A percentile compares a stretch with the other conserved stretches of the same genome.
These are phyloP conservation scores for Onthophagus sagittarius DNA, from an alignment of 2,888 invertebrate species.

Conservation along the genomic window DNA sequence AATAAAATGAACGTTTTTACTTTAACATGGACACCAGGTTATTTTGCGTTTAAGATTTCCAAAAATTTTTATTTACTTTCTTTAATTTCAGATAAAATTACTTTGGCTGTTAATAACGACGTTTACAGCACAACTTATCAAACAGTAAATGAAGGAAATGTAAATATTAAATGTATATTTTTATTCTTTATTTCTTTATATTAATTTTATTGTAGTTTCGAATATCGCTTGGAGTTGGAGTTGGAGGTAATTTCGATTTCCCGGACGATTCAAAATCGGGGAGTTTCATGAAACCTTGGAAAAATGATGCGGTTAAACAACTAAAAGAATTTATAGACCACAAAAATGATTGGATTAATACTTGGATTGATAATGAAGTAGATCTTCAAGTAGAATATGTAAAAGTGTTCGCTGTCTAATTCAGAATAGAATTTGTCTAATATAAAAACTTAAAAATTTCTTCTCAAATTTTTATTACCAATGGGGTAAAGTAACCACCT, in stretches of 20 bases:
- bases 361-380: slow-evolving; percentile 50
- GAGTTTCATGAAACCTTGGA: slow-evolving; percentile 61
- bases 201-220: slow-evolving; percentile 3
- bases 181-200: too few relatives aligned
- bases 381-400: slow-evolving; percentile 53
- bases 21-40: slow-evolving; percentile 63
- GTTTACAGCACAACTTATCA: background rate
- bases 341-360: slow-evolving; percentile 55
- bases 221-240: slow-evolving; percentile 60
- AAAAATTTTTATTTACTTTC: background rate
- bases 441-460: background rate
- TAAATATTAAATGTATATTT: background rate
- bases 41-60: slow-evolving; percentile 3
- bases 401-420: slow-evolving; percentile 47
- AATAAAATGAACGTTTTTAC: slow-evolving; percentile 62
- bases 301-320: slow-evolving; percentile 55
- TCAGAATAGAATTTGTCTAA: background rate
- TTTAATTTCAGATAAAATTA: slow-evolving; percentile 1
- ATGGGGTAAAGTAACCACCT: too few relatives aligned
- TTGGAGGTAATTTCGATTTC: slow-evolving; percentile 65
- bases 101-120: background rate
- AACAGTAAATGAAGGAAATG: background rate
- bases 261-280: slow-evolving; percentile 53
- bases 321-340: slow-evolving; percentile 60
- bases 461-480: background rate